Evolutionary conservation across 2,888 invertebrate species (phyloP), one percentile per base, ranked within the genome.

Genomic region (Yponomeuta cagnagella): DNA sequence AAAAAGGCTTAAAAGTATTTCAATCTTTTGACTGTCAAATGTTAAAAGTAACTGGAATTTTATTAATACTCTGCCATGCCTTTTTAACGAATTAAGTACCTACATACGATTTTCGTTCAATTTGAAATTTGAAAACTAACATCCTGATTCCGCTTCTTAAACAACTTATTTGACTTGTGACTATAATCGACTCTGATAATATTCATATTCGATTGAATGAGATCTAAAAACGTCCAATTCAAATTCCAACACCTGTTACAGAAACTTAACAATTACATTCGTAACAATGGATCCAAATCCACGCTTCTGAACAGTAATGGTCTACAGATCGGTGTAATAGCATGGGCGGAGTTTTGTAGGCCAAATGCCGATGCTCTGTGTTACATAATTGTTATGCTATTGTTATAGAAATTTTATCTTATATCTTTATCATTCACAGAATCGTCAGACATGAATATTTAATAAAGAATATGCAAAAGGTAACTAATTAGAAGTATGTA

Each of bases 371-470:
- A 30, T 65, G 65, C 33, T 65, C 30, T 65, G 0, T 64, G 6
- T 33, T 33, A 31, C 65, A 33, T 65, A n/a, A 65, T 65, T 65
- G 33, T 65, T 65, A 65, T 76, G 75, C 75, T 74, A 15, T 58
- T 58, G 52, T 58, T 58, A 58, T 58, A 15, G 52, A 58, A 12
- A 9, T 15, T 10, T 10, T 12, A 2, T 52, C 12, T 4, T 52
- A 52, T 12, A 12, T 52, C 52, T 52, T 52, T 10, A 52, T 52
- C 52, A 52, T 52, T 12, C 10, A 12, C 4, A 52, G 52, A 52
- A 52, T 52, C 33, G 5, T 52, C 10, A 12, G 4, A 8, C 12
- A 2, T 9, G 52, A 12, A 12, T 52, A 52, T 52, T 2, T 10
- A 52, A 10, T 23, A 23, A 23, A 23, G 23, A 23, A 23, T 23